These are phyloP conservation scores for Adela reaumurella DNA, from an alignment of 2,888 invertebrate genomes.

Conservation along the genomic window DNA sequence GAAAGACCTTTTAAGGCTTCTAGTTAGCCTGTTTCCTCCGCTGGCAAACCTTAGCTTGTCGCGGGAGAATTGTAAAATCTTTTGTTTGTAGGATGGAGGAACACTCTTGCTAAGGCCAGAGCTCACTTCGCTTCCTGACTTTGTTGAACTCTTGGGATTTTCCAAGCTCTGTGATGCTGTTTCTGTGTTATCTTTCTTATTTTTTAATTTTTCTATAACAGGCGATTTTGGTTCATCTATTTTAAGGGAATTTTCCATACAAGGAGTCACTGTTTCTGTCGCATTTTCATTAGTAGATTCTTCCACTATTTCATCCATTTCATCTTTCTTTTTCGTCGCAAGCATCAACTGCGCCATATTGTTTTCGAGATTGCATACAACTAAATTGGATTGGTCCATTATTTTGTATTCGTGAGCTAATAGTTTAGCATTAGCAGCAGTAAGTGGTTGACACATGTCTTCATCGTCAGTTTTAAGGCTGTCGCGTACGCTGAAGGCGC, in stretches of 20 bases:
- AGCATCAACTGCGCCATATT: constrained; percentile 47
- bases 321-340: constrained; percentile 32
- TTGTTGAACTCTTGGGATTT: constrained; percentile 41
- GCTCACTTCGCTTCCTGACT: constrained; percentile 39
- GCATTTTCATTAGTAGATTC: constrained; percentile 17
- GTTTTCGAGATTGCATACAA: constrained; percentile 46
- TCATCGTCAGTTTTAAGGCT: constrained; percentile 51
- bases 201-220: too few species aligned
- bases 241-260: too few species aligned
- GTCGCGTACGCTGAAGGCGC: constrained; percentile 47
- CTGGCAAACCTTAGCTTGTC: constrained; percentile 47
- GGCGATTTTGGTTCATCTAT: too few species aligned
- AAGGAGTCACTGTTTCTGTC: constrained; percentile 4
- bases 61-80: constrained; percentile 44
- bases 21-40: constrained; percentile 41
- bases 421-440: constrained; percentile 42
- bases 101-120: constrained; percentile 48
- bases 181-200: constrained; percentile 18
- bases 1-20: constrained; percentile 48
- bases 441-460: constrained; percentile 43
- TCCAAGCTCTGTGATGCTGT: constrained; percentile 47
- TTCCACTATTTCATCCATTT: constrained; percentile 47
- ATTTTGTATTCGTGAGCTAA: constrained; percentile 46
- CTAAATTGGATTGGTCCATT: constrained; percentile 46
- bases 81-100: constrained; percentile 50